Evolutionary conservation across 2,797 vertebrate species (phyloP), one percentile per base, ranked within the genome.

Genomic region (Buphagus erythrorhynchus): DNA sequence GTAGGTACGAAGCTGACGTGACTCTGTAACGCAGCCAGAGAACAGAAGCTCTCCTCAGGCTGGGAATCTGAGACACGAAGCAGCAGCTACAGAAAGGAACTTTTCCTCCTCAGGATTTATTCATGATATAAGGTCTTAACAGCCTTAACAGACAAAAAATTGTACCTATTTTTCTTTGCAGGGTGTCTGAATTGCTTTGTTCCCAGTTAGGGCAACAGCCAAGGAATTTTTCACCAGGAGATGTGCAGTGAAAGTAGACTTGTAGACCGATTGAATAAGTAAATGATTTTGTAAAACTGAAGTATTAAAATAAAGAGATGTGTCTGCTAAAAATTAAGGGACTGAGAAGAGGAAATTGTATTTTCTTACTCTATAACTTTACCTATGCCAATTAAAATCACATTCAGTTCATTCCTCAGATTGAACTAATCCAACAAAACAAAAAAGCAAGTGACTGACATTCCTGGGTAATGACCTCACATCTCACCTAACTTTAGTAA

Each of bases 11-110:
- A 94, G 90, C 97, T 97, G 95, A 97, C 86, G 78, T 96, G 95
- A 97, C 95, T 96, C 29, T 69, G 76, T 55, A 92, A 80, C 16
- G 2, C 85, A 91, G 95, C 92, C 96, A 98, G 78, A 75, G 95
- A 97, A 98, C 90, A 97, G 92, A 93, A 97, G 93, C 85, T 13
- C 77, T 94, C 97, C 97, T 98, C 94, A 93, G 91, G 77, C 82
- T 93, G 89, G 93, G 84, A 94, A 86, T 85, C 54, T 48, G 90
- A 97, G 88, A 92, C 81, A 93, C 59, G 16, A 28, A 66, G 46
- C n/a, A 94, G 86, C 86, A 91, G 86, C 79, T 33, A 9, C 17
- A 25, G 92, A 97, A 96, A 96, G 88, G 90, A 97, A 95, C 94
- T 92, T 95, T 97, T 96, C 87, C 84, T 98, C 81, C 88, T 88